A percentile compares a stretch with the other conserved stretches of the same genome.
These are phyloP conservation scores for Morone saxatilis DNA, from an alignment of 2,113 vertebrate genomes.

Conservation along the genomic window DNA sequence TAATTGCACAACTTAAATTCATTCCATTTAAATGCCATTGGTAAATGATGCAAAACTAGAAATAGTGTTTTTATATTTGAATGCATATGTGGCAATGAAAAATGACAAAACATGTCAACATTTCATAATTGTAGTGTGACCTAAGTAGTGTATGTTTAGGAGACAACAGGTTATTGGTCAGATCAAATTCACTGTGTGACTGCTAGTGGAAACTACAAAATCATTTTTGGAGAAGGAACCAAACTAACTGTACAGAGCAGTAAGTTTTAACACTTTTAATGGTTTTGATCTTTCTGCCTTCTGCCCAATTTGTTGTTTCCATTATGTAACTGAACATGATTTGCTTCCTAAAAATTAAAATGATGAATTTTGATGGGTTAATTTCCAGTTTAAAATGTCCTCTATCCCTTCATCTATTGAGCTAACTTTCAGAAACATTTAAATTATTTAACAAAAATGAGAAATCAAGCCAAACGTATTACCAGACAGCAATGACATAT, in stretches of 20 bases:
- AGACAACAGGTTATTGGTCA: slow-evolving; percentile 23
- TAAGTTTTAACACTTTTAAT: slow-evolving; percentile 15
- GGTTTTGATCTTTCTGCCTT: neutral
- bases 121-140: neutral
- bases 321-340: neutral
- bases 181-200: slow-evolving; percentile 35
- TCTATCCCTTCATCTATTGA: neutral
- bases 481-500: no score
- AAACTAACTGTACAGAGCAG: slow-evolving; percentile 41
- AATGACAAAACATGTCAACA: neutral
- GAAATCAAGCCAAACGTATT: no score
- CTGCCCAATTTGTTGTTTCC: neutral
- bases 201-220: slow-evolving; percentile 3
- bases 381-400: no score
- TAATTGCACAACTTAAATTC: neutral
- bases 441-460: no score
- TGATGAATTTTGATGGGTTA: no score
- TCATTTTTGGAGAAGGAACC: slow-evolving; percentile 65
- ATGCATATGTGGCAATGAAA: neutral
- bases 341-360: neutral
- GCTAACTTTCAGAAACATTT: neutral
- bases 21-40: neutral
- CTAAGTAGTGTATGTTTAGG: neutral
- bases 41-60: no score
- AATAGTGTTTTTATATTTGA: neutral